These are phyloP conservation scores for Meandrusa payeni DNA, from an alignment of 2,888 invertebrate species.

Conservation along the genomic window DNA sequence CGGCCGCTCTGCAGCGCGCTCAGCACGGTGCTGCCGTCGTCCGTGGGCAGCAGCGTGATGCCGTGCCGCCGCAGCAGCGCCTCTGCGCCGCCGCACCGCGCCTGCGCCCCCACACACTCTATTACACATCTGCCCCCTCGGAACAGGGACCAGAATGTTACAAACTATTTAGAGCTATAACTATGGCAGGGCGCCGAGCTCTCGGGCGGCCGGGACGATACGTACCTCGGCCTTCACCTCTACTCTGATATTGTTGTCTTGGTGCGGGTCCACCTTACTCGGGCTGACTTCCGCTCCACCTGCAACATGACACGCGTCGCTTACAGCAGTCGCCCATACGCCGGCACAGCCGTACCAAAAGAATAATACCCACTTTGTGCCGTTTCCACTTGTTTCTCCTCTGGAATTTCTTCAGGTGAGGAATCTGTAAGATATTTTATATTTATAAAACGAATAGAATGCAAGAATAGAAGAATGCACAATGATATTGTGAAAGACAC, in stretches of 20 bases:
- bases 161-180: too few relatives aligned
- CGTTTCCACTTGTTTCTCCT: background rate
- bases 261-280: constrained; percentile 25
- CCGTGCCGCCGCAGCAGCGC: constrained; percentile 91
- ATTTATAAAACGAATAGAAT: too few relatives aligned
- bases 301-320: constrained; percentile 23
- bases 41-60: constrained; percentile 91
- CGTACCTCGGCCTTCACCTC: constrained; percentile 34
- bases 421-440: constrained; percentile 5
- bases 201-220: too few relatives aligned
- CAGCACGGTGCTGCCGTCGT: constrained; percentile 86
- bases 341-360: background rate
- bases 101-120: constrained; percentile 9
- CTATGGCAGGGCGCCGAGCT: too few relatives aligned
- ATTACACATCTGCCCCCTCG: too few relatives aligned
- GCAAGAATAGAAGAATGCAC: too few relatives aligned
- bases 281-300: constrained; percentile 30
- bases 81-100: constrained; percentile 42
- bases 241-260: constrained; percentile 27
- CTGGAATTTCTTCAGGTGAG: background rate
- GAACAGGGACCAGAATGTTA: too few relatives aligned
- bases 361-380: constrained; percentile 1
- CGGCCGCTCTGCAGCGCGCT: constrained; percentile 92
- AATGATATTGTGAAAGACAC: too few relatives aligned
- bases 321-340: too few relatives aligned